Evolutionary conservation across 2,797 vertebrate species (phyloP), one percentile per base, ranked within the genome.

Genomic region (Tympanoctomys barrerae): DNA sequence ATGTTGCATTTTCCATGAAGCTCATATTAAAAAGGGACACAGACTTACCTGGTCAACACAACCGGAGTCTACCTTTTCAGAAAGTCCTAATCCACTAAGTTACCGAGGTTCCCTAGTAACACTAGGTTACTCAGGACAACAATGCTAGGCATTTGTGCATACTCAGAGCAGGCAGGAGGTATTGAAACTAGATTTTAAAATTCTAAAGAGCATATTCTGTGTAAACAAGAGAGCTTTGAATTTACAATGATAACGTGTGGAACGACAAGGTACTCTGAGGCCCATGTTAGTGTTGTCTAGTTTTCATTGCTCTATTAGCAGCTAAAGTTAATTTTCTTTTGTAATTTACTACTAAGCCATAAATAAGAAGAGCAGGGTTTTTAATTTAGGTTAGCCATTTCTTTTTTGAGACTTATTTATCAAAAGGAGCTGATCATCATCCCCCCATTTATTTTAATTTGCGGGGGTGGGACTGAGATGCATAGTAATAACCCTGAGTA

Each of bases 401-500:
- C 46, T 80, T 64, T 73, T 86, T 68, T 78, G 22, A 87, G 52
- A 78, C 12, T 49, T 61, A 78, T 71, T 93, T 81, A 2, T 88
- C n/a, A 89, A 89, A 81, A 68, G 73, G 1, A 13, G 4, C 61
- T 11, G 61, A 59, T 68, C 59, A 62, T 66, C 26, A 42, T 57
- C 90, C 77, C n/a, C 21, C 6, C 49, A 90, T 73, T 93, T 81
- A 78, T 66, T 96, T 94, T 81, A 85, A 31, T 79, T n/a, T 89
- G 93, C 90, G 39, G 31, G 61, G n/a, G n/a, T 46, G n/a, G 66
- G 16, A 54, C n/a, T 18, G 85, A 49, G 39, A 91, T 90, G 28
- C 54, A 94, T 49, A 80, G 28, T 28, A 66, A 82, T 39, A 64
- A 36, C 1, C 75, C 28, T 77, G 52, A 70, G 70, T 54, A 31